Evolutionary conservation across 1,140 invertebrate species (phyloP).

Genomic region (Pseudomyrmex sp.): DNA sequence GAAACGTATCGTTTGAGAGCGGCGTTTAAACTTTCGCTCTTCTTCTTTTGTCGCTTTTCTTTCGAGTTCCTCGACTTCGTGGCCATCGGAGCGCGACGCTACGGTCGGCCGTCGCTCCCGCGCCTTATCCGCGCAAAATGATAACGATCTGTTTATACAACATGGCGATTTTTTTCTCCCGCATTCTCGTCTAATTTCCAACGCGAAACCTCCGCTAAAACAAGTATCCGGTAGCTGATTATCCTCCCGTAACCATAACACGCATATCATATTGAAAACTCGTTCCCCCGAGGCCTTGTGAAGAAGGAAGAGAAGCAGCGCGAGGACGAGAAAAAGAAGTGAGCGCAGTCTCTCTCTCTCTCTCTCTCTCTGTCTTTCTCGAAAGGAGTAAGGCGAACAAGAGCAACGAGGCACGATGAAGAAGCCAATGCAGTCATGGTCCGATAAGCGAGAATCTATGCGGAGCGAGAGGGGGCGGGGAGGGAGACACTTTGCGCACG

Average conservation of each 20-base stretch:
- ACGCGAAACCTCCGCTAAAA: conserved; percentile 49
- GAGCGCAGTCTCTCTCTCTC: conserved; percentile 15
- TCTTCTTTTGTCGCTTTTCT: conserved; percentile 47
- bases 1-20: conserved; percentile 20
- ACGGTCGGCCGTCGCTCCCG: conserved; percentile 31
- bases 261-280: conserved; percentile 66
- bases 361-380: neutral
- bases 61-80: conserved; percentile 24
- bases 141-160: conserved; percentile 61
- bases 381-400: conserved; percentile 58
- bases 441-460: conserved; percentile 76
- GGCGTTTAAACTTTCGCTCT: conserved; percentile 43
- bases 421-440: conserved; percentile 75
- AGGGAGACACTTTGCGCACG: conserved; percentile 72
- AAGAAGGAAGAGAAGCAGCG: conserved; percentile 7
- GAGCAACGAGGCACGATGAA: conserved; percentile 63
- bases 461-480: conserved; percentile 4
- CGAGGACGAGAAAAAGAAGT: conserved; percentile 3
- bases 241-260: conserved; percentile 71
- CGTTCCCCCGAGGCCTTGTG: conserved; percentile 39
- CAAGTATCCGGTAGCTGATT: conserved; percentile 72
- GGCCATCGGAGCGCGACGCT: conserved; percentile 42
- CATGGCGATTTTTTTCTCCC: conserved; percentile 44
- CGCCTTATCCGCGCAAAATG: conserved; percentile 38
- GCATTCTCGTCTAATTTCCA: conserved; percentile 67